Conservation (phyloP, 2,113 vertebrate genomes). For the Pardalotus punctatus region DNA sequence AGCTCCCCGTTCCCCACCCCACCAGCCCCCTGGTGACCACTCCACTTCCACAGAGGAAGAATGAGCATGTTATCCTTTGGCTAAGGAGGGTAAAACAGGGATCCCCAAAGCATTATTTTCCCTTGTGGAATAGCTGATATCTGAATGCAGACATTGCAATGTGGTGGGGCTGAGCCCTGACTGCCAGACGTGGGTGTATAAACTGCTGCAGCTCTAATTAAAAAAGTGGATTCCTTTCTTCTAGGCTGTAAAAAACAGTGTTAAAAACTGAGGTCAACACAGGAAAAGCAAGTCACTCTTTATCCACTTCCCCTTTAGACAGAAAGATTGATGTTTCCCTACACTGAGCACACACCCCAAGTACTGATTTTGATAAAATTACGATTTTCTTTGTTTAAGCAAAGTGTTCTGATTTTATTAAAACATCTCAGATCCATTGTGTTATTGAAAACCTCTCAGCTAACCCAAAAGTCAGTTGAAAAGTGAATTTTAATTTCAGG, state of each 20-base stretch:
- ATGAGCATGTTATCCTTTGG: neutral
- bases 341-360: neutral
- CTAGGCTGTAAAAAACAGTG: neutral
- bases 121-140: neutral
- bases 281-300: neutral
- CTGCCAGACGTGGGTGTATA: neutral
- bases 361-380: neutral
- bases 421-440: neutral
- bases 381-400: neutral
- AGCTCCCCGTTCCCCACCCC: neutral
- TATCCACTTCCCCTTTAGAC: neutral
- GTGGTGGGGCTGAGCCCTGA: rapidly evolving
- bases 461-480: neutral
- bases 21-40: neutral
- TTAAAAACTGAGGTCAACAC: neutral
- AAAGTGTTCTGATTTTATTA: neutral
- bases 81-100: neutral
- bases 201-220: neutral
- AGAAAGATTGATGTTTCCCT: neutral
- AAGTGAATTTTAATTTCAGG: neutral
- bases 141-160: rapidly evolving
- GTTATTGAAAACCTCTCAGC: neutral
- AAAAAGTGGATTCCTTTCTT: neutral
- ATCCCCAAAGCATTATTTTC: neutral
- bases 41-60: neutral